Evolutionary conservation across 2,888 invertebrate genomes (phyloP).

Genomic region (Lampropteryx suffumata): DNA sequence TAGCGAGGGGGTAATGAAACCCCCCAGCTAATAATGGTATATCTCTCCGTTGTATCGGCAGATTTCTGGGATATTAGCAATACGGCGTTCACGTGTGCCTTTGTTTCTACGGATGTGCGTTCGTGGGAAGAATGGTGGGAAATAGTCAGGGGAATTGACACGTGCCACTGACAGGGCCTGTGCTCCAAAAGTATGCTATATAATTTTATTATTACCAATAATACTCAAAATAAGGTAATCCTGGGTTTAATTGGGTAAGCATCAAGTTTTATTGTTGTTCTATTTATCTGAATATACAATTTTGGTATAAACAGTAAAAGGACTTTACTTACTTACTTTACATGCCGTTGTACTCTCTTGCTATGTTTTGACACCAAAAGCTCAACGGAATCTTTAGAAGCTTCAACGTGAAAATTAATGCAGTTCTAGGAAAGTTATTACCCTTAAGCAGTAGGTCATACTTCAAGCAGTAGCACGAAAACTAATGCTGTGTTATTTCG

Average conservation of each 20-base stretch:
- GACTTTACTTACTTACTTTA: no score
- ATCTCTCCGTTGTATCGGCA: constrained; percentile 73
- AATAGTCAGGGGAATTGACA: constrained; percentile 28
- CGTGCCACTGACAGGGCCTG: constrained; percentile 29
- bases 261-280: background rate
- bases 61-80: constrained; percentile 80
- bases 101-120: constrained; percentile 68
- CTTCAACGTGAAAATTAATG: constrained; percentile 10
- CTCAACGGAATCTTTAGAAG: background rate
- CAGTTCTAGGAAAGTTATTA: constrained; percentile 21
- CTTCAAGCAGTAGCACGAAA: constrained; percentile 33
- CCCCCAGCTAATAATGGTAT: constrained; percentile 79
- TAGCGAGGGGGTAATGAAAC: constrained; percentile 74
- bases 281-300: no score
- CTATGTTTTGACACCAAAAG: no score
- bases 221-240: constrained; percentile 4
- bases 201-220: constrained; percentile 12
- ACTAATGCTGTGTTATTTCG: constrained; percentile 44
- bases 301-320: no score
- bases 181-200: constrained; percentile 13
- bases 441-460: constrained; percentile 29
- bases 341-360: no score
- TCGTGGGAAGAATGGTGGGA: constrained; percentile 30
- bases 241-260: background rate
- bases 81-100: constrained; percentile 75